These are phyloP conservation scores for Troides oblongomaculatus DNA, from an alignment of 2,888 invertebrate genomes.

Conservation along the genomic window DNA sequence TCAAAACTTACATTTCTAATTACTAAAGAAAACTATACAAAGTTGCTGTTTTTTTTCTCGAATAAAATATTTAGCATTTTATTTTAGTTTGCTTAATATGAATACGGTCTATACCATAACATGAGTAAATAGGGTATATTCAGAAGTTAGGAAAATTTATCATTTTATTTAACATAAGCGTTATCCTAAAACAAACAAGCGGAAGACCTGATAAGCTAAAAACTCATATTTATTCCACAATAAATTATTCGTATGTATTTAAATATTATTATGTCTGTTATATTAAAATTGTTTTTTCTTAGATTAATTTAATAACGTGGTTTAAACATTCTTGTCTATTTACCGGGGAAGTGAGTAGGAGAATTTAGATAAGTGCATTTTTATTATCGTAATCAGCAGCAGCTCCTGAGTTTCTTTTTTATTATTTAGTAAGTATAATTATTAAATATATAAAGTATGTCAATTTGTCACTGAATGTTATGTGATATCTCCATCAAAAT, in stretches of 20 bases:
- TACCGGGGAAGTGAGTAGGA: neutral
- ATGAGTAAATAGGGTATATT: neutral
- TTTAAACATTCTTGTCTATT: neutral
- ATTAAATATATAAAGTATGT: too few species aligned
- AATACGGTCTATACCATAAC: neutral
- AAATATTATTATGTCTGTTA: neutral
- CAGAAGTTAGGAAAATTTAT: neutral
- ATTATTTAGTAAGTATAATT: neutral
- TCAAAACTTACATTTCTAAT: too few species aligned
- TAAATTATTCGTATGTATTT: neutral
- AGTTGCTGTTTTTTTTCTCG: too few species aligned
- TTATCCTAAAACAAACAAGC: neutral
- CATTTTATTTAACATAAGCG: neutral
- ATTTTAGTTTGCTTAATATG: too few species aligned
- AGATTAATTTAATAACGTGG: neutral
- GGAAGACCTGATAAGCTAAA: neutral
- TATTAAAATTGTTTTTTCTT: neutral
- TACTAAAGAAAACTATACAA: too few species aligned
- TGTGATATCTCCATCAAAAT: too few species aligned
- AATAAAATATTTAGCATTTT: too few species aligned
- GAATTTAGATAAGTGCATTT: neutral
- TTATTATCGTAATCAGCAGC: neutral
- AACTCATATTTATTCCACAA: neutral
- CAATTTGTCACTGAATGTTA: too few species aligned
- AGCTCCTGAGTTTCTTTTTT: neutral